A percentile compares a stretch with the other conserved stretches of the same genome.
Evolutionary conservation across 1,140 invertebrate species (phyloP).

Genomic region (Ceratosolen fusciceps): DNA sequence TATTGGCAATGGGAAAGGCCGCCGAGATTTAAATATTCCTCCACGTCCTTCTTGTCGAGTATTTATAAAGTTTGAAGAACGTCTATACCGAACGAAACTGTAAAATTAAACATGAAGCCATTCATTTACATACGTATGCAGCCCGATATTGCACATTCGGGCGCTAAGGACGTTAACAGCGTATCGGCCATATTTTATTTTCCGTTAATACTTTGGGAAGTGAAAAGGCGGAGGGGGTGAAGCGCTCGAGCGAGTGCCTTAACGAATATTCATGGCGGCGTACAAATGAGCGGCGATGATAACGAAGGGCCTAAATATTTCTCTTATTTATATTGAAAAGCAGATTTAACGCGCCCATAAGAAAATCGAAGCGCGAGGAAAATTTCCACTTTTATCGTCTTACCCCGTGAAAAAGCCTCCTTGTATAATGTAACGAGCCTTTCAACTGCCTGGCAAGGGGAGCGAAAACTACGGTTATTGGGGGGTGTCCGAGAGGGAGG

Average conservation of each 20-base stretch:
- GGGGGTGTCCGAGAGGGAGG: not conserved
- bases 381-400: not conserved
- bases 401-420: not conserved
- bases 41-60: not conserved
- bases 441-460: not conserved
- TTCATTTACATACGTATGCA: conserved; percentile 2
- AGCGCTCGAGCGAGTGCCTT: not conserved
- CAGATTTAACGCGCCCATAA: not conserved
- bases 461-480: no score
- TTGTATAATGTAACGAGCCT: not conserved
- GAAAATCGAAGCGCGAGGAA: not conserved
- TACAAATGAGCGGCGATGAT: no score
- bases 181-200: conserved; percentile 14
- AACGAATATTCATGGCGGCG: not conserved
- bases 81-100: not conserved
- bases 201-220: conserved; percentile 1
- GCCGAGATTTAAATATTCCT: not conserved
- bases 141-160: conserved; percentile 3
- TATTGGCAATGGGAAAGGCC: not conserved
- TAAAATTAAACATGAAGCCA: conserved; percentile 16
- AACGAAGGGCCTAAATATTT: no score
- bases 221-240: not conserved
- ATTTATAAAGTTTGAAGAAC: conserved; percentile 20
- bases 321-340: not conserved
- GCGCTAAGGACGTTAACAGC: not conserved